Evolutionary conservation across 2,113 vertebrate species (phyloP).

Genomic region (Quiscalus mexicanus): DNA sequence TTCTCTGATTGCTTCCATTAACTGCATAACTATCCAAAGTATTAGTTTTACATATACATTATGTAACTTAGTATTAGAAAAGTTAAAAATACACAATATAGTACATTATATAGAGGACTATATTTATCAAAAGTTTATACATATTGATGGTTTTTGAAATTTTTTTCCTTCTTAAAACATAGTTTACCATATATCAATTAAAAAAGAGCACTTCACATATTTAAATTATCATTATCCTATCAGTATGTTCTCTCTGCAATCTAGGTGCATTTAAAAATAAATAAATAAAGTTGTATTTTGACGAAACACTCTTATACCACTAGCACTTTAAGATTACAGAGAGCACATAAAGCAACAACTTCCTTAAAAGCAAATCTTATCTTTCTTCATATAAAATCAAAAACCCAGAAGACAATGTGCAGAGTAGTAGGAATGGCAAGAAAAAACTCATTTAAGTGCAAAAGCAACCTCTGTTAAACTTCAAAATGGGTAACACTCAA

Average conservation of each 20-base stretch:
- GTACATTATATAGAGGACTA: background rate
- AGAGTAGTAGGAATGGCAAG: background rate
- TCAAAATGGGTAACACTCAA: background rate
- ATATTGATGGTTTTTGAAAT: background rate
- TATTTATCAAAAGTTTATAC: background rate
- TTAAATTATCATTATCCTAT: background rate
- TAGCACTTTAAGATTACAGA: background rate
- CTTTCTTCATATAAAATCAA: background rate
- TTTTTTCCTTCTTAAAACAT: background rate
- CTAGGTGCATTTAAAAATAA: background rate
- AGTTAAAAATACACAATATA: background rate
- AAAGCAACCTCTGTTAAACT: background rate
- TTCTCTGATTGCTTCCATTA: constrained; percentile 31
- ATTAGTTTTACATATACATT: constrained; percentile 24
- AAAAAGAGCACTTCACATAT: background rate
- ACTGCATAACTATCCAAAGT: constrained; percentile 9
- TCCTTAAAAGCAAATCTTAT: background rate
- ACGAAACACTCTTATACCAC: background rate
- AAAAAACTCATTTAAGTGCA: background rate
- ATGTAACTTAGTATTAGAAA: background rate
- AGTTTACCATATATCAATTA: background rate
- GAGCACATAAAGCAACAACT: background rate
- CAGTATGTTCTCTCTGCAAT: background rate
- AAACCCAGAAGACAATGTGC: background rate
- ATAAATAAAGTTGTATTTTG: background rate